Conservation (phyloP, 2,888 invertebrate species). For the Colostygia pectinataria region DNA sequence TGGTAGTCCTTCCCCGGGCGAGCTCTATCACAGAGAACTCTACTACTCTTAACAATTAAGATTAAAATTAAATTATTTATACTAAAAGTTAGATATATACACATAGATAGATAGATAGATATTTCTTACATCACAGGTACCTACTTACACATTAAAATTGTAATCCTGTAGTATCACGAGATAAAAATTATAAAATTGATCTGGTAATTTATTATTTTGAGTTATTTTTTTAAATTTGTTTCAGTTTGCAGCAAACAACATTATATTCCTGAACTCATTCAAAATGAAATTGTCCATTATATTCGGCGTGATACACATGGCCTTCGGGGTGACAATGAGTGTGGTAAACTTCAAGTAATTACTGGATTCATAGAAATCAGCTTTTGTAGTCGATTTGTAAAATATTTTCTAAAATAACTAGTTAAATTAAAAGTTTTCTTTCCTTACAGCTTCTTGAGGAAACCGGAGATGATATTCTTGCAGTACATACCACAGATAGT, state of each 20-base stretch:
- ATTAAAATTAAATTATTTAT: too few species aligned
- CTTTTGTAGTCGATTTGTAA: slow-evolving; percentile 42
- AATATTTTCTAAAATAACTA: slow-evolving; percentile 26
- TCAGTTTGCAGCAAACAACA: slow-evolving; percentile 85
- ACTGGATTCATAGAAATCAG: slow-evolving; percentile 79
- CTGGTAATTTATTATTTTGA: too few species aligned
- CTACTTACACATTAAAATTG: too few species aligned
- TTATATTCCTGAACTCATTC: slow-evolving; percentile 88
- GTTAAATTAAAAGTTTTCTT: slow-evolving; percentile 12
- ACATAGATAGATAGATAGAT: too few species aligned
- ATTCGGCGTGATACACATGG: slow-evolving; percentile 88
- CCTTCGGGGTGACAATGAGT: slow-evolving; percentile 87
- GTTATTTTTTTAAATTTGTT: slow-evolving; percentile 35
- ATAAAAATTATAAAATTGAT: too few species aligned
- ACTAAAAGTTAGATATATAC: too few species aligned
- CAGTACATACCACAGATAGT: slow-evolving; percentile 88
- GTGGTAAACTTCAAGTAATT: slow-evolving; percentile 84
- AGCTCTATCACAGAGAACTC: too few species aligned
- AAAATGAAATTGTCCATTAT: slow-evolving; percentile 90
- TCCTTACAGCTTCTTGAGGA: slow-evolving; percentile 73
- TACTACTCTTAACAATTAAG: too few species aligned
- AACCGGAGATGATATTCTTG: slow-evolving; percentile 75
- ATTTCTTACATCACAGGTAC: too few species aligned
- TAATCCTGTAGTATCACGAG: too few species aligned
- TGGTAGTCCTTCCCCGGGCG: too few species aligned